A percentile compares a stretch with the other conserved stretches of the same genome.
Conservation (phyloP, 2,113 vertebrate genomes). For the Uria lomvia region DNA sequence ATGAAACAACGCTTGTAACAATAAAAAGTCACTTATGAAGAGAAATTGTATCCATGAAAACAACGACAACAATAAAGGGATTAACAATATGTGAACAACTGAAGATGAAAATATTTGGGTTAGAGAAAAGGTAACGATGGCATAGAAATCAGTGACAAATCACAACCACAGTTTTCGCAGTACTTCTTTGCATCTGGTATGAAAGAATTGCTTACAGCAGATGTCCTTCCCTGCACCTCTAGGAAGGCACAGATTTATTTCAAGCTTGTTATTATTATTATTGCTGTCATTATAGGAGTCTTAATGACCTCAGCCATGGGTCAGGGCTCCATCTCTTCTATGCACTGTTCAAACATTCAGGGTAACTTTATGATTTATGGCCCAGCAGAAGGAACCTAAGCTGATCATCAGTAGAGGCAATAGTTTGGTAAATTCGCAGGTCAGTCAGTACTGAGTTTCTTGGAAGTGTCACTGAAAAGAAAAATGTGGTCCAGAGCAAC, state of each 20-base stretch:
- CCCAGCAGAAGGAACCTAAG: background rate
- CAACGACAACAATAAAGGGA: background rate
- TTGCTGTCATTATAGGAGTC: background rate
- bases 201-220: background rate
- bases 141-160: background rate
- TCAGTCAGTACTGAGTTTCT: background rate
- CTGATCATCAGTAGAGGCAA: background rate
- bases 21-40: constrained; percentile 10
- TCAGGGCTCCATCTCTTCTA: background rate
- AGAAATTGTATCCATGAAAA: constrained; percentile 6
- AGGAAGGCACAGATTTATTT: background rate
- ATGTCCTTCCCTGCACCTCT: background rate
- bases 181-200: background rate
- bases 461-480: background rate
- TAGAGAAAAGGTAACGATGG: background rate
- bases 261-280: background rate
- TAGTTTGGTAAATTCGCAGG: background rate
- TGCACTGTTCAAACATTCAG: background rate
- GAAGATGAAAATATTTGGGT: constrained; percentile 52
- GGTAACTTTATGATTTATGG: background rate
- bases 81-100: background rate
- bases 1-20: constrained; percentile 21
- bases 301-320: background rate
- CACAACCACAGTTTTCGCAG: background rate
- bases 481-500: background rate